Conservation (phyloP, 2,113 vertebrate genomes). For the Bubo scandiacus region DNA sequence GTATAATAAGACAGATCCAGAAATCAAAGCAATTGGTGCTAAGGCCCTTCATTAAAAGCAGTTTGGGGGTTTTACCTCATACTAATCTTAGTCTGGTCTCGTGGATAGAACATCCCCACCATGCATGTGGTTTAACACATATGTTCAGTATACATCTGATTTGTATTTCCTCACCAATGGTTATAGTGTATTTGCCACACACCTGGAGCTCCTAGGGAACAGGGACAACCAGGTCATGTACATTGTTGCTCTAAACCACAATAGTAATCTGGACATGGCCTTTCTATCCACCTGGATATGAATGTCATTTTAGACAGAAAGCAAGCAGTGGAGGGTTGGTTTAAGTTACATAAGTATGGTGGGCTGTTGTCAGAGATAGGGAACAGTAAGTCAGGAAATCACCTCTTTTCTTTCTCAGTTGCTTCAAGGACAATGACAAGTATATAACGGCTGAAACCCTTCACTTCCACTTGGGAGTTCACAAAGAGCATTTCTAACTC, state of each 20-base stretch:
- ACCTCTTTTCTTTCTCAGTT: not conserved
- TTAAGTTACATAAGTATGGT: not conserved
- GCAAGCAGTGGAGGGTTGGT: not conserved
- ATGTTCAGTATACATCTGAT: not conserved
- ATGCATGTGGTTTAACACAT: not conserved
- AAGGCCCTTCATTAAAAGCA: not conserved
- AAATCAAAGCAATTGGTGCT: not conserved
- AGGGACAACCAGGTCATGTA: not conserved
- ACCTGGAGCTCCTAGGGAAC: not conserved
- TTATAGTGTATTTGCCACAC: not conserved
- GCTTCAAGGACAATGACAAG: not conserved
- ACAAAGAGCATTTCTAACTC: not conserved
- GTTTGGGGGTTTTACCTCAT: not conserved
- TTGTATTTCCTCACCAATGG: not conserved
- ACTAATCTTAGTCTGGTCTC: not conserved
- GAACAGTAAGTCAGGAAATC: not conserved
- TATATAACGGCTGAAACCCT: not conserved
- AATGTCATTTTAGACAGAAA: not conserved
- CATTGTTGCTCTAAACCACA: not conserved
- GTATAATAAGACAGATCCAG: not conserved
- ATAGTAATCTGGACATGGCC: not conserved
- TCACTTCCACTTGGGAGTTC: not conserved
- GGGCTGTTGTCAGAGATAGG: not conserved
- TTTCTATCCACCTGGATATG: not conserved
- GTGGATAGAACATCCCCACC: not conserved